Evolutionary conservation across 2,888 invertebrate species (phyloP).

Genomic region (Pyrrhia umbra): DNA sequence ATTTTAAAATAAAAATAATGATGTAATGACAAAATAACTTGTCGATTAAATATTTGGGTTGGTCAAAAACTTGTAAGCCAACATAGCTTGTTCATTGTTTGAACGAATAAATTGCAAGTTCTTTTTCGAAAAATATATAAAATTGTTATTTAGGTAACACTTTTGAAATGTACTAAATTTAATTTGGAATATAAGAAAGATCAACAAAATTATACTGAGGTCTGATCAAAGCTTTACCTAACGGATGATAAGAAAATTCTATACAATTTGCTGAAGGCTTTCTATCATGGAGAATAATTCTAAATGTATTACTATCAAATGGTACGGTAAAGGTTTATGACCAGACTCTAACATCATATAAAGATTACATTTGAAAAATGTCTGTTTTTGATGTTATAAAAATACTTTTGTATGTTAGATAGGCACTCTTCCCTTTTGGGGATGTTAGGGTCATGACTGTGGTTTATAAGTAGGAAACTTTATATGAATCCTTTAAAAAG

Average conservation of each 20-base stretch:
- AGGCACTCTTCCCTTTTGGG: slow-evolving; percentile 1
- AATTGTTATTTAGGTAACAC: too few relatives aligned
- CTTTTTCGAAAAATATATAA: too few relatives aligned
- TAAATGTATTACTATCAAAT: not conserved
- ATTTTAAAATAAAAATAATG: not conserved
- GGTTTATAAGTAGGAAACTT: not conserved
- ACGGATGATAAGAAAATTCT: not conserved
- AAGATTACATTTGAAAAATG: not conserved
- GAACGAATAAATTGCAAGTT: too few relatives aligned
- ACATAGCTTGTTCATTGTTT: too few relatives aligned
- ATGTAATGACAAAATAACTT: not conserved
- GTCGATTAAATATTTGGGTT: not conserved
- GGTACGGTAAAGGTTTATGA: not conserved
- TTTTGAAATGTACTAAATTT: too few relatives aligned
- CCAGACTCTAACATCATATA: not conserved
- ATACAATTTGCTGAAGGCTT: not conserved
- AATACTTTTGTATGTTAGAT: not conserved
- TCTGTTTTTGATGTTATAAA: not conserved
- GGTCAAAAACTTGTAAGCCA: too few relatives aligned
- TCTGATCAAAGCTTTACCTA: not conserved
- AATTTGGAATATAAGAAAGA: not conserved
- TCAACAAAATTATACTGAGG: not conserved
- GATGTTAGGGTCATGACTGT: not conserved
- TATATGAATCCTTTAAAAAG: not conserved
- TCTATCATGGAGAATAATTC: not conserved